Percentiles rank a stretch among this genome's conserved stretches.
phyloP scores from a whole-genome alignment of 2,797 vertebrate species.

The Neosalanx taihuensis region DNA sequence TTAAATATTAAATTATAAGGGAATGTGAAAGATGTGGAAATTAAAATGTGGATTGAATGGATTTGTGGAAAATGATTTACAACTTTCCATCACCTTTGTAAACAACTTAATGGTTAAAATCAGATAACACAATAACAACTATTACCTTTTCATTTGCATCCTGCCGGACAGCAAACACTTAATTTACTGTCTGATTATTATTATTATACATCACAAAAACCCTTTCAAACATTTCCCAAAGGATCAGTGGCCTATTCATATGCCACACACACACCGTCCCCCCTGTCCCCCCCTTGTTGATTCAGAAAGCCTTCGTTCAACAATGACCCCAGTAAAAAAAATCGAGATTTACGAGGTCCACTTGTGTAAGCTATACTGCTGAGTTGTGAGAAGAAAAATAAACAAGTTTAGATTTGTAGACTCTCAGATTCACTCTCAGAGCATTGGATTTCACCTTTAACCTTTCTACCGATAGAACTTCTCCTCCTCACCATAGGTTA shows the following conservation, averaged over 20 bases:
- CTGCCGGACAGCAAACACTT: no score
- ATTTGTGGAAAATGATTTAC: background rate
- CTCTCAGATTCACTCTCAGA: conserved; percentile 20
- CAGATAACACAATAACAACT: no score
- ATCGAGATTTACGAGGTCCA: background rate
- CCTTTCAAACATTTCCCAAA: no score
- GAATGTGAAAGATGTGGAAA: background rate
- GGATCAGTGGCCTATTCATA: no score
- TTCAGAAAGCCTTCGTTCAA: conserved; percentile 7
- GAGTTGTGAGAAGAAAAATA: conserved; percentile 41
- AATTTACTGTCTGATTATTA: background rate
- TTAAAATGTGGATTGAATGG: background rate
- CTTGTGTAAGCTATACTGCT: conserved; percentile 8
- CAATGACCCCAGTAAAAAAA: background rate
- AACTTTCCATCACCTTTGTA: background rate
- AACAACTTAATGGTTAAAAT: background rate
- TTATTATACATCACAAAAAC: background rate
- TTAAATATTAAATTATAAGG: background rate
- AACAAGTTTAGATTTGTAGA: background rate
- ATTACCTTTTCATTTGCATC: no score
- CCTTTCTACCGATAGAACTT: conserved; percentile 4
- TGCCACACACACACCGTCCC: no score
- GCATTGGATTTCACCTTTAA: conserved; percentile 13
- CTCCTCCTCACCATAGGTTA: conserved; percentile 20
- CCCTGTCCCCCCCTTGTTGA: background rate